Percentiles rank a stretch among this genome's conserved stretches.
phyloP scores from a whole-genome alignment of 2,797 vertebrate species.

The Manis pentadactyla region DNA sequence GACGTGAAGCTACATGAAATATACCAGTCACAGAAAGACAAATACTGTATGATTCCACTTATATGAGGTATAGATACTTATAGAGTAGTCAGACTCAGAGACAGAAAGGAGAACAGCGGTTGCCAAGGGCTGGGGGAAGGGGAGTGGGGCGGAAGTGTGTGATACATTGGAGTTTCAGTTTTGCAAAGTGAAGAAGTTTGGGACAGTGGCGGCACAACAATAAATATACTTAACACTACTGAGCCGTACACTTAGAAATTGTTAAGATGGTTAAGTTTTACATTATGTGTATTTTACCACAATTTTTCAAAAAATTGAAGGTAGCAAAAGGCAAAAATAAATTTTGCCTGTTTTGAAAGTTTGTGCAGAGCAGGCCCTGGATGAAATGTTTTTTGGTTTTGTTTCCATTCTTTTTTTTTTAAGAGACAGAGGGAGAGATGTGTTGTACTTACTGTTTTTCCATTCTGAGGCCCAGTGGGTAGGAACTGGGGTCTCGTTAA shows the following conservation, averaged over 20 bases:
- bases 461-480: accelerated
- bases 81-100: neutral
- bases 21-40: neutral
- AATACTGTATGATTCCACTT: neutral
- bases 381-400: neutral
- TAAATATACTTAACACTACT: neutral
- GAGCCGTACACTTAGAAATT: neutral
- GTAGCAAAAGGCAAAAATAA: neutral
- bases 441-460: neutral
- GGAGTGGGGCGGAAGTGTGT: neutral
- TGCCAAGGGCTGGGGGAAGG: neutral
- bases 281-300: neutral
- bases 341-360: neutral
- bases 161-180: neutral
- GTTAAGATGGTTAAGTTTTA: neutral
- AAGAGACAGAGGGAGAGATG: neutral
- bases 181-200: neutral
- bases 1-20: neutral
- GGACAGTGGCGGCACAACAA: neutral
- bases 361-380: neutral
- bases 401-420: neutral
- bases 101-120: neutral
- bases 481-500: neutral
- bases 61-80: no score
- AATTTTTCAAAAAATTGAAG: neutral